Evolutionary conservation across 2,797 vertebrate species (phyloP).

Genomic region (Gallinago stenura): DNA sequence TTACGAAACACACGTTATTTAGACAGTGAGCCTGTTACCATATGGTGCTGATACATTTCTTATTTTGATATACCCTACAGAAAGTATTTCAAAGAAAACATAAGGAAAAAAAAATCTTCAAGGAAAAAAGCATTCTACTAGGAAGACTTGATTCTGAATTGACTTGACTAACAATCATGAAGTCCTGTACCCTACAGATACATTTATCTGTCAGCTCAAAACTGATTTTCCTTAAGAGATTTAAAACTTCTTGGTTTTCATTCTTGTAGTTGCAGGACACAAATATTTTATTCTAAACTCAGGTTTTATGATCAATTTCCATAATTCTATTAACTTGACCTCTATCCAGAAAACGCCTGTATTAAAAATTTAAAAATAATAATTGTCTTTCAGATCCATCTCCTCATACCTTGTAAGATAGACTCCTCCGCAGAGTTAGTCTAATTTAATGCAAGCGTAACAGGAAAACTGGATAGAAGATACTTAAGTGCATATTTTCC

Average conservation of each 20-base stretch:
- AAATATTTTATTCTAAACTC: background rate
- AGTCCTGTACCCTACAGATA: background rate
- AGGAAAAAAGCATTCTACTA: background rate
- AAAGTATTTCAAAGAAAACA: constrained; percentile 48
- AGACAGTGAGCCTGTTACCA: constrained; percentile 51
- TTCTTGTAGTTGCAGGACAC: background rate
- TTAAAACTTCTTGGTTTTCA: background rate
- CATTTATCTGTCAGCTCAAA: background rate
- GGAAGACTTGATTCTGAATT: background rate
- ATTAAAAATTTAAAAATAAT: background rate
- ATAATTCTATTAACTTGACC: background rate
- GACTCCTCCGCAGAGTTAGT: background rate
- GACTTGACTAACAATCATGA: background rate
- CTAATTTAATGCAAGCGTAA: background rate
- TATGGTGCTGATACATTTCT: constrained; percentile 30
- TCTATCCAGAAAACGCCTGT: background rate
- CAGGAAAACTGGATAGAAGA: background rate
- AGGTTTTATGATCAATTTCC: background rate
- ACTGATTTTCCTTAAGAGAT: background rate
- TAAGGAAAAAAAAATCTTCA: background rate
- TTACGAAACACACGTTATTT: constrained; percentile 55
- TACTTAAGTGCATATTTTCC: background rate
- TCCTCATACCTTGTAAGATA: background rate
- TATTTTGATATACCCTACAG: constrained; percentile 1
- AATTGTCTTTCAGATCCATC: background rate